A percentile compares a stretch with the other conserved stretches of the same genome.
Conservation (phyloP, 2,888 invertebrate species). For the Drosophila paramelanica region DNA sequence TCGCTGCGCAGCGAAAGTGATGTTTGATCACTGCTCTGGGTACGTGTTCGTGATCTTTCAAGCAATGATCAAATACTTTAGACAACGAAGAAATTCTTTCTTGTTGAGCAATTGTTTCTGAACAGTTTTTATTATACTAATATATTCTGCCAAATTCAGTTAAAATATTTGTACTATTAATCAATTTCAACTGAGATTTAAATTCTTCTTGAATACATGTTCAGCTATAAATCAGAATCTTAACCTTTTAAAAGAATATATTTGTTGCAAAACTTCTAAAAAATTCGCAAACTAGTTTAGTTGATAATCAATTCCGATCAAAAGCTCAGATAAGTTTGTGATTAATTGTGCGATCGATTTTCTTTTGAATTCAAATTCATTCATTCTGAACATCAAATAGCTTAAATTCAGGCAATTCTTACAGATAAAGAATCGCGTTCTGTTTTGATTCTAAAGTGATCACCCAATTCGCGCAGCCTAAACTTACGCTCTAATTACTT, state of each 20-base stretch:
- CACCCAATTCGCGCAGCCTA: not conserved
- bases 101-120: slow-evolving; percentile 6
- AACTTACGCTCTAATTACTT: slow-evolving; percentile 7
- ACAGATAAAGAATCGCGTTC: not conserved
- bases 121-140: too few species aligned
- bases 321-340: not conserved
- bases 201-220: too few species aligned
- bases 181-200: too few species aligned
- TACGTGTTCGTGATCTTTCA: slow-evolving; percentile 5
- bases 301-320: slow-evolving; percentile 2
- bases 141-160: not conserved
- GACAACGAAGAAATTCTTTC: not conserved
- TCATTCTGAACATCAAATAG: not conserved
- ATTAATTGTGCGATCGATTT: slow-evolving; percentile 8
- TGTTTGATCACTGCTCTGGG: slow-evolving; percentile 7
- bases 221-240: too few species aligned
- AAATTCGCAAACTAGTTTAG: slow-evolving; percentile 1
- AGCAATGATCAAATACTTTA: not conserved
- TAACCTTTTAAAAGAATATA: too few species aligned
- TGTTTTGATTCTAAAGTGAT: not conserved
- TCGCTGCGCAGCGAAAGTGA: slow-evolving; percentile 44
- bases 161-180: too few species aligned
- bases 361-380: not conserved
- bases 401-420: not conserved
- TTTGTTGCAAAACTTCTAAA: not conserved